phyloP scores from a whole-genome alignment of 53 echinoderm and acorn worm genomes.

The Antedon mediterranea region DNA sequence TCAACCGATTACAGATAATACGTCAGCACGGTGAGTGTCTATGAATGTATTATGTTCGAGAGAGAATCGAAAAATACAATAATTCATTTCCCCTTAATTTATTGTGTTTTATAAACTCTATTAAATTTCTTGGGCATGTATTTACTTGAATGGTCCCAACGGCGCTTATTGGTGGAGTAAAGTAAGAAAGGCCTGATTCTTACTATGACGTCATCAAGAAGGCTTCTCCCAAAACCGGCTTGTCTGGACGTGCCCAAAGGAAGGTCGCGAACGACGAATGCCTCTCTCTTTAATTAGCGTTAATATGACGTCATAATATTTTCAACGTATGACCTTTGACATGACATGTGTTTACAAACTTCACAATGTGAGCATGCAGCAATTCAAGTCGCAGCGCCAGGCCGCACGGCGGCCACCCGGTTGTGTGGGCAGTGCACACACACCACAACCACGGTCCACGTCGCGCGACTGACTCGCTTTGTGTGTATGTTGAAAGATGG shows the following conservation, averaged over 20 bases:
- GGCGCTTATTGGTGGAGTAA: background rate
- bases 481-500: conserved; percentile 1
- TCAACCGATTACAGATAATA: no score
- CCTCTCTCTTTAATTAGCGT: background rate
- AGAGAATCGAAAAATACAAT: background rate
- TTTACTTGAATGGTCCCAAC: background rate
- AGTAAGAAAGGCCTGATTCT: background rate
- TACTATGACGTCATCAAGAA: background rate
- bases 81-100: background rate
- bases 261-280: no score
- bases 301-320: background rate
- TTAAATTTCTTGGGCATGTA: background rate
- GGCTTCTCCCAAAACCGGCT: background rate
- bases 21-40: no score
- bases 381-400: no score
- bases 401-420: no score
- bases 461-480: no score
- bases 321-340: background rate
- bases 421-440: no score
- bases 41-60: no score
- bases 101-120: background rate
- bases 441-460: no score
- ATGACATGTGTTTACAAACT: background rate
- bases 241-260: background rate
- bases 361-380: no score